Evolutionary conservation across 1,140 invertebrate genomes (phyloP).

Genomic region (Panagrolaimus sp.): DNA sequence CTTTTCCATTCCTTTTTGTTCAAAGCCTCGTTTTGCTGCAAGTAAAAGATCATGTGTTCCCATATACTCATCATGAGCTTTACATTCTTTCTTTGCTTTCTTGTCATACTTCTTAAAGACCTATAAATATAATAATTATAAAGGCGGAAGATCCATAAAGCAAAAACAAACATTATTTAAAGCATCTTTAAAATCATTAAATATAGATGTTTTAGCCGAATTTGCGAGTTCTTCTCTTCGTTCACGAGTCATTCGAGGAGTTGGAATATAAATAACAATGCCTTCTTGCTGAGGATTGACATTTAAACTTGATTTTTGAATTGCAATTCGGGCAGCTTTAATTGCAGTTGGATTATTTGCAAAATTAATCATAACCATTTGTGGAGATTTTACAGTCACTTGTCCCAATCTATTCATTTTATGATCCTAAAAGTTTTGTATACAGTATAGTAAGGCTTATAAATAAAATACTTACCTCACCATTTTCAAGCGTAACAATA

Average conservation of each 20-base stretch:
- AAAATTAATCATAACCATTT: conserved; percentile 54
- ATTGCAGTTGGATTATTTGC: conserved; percentile 48
- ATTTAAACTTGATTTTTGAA: conserved; percentile 38
- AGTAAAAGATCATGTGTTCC: conserved; percentile 30
- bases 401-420: conserved; percentile 43
- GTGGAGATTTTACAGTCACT: conserved; percentile 42
- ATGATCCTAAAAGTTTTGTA: conserved; percentile 36
- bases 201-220: conserved; percentile 33
- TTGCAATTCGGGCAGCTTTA: conserved; percentile 41
- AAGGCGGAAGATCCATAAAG: background rate
- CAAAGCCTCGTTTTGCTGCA: conserved; percentile 32
- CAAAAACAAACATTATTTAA: conserved; percentile 40
- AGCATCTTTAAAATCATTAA: conserved; percentile 49
- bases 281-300: conserved; percentile 55
- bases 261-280: conserved; percentile 39
- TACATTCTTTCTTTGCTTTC: conserved; percentile 29
- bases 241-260: conserved; percentile 50
- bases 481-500: conserved; percentile 42
- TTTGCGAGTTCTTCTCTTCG: conserved; percentile 40
- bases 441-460: background rate
- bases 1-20: conserved; percentile 22
- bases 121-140: conserved; percentile 21
- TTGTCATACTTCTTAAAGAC: conserved; percentile 37
- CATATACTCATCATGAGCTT: conserved; percentile 22
- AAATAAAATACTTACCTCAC: conserved; percentile 35